Evolutionary conservation across 2,113 vertebrate genomes (phyloP).

Genomic region (Okapia johnstoni): DNA sequence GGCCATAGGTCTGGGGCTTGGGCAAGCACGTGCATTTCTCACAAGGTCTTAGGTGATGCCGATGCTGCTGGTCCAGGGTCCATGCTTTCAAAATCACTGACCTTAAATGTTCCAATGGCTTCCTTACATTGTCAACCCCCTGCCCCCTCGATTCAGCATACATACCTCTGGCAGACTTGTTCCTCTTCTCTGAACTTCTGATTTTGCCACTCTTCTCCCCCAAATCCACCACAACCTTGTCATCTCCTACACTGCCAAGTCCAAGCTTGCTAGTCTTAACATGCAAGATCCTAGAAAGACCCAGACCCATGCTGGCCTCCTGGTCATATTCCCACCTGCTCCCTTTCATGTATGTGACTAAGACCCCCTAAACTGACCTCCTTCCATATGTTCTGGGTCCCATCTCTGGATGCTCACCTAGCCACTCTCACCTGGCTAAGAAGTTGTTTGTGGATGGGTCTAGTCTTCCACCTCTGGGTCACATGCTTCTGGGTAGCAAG

Average conservation of each 20-base stretch:
- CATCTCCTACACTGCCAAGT: neutral
- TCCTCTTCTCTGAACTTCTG: neutral
- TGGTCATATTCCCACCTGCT: neutral
- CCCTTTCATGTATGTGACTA: accelerated
- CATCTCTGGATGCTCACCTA: neutral
- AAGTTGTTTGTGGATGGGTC: neutral
- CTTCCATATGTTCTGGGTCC: neutral
- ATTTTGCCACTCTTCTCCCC: neutral
- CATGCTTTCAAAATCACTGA: neutral
- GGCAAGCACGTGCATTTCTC: neutral
- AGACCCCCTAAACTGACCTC: neutral
- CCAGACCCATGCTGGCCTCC: neutral
- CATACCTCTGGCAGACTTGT: neutral
- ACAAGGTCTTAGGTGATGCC: neutral
- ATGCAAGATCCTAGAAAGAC: neutral
- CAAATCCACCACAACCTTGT: neutral
- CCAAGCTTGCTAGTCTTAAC: neutral
- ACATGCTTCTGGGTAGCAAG: neutral
- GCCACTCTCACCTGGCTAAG: neutral
- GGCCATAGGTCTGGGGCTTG: neutral
- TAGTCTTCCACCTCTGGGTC: neutral
- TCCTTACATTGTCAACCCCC: neutral
- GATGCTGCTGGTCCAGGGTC: too few species aligned
- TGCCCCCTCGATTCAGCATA: accelerated
- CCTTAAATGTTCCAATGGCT: neutral